Evolutionary conservation across 2,888 invertebrate genomes (phyloP), one percentile per base, ranked within the genome.

Genomic region (Odontomyia ornata): DNA sequence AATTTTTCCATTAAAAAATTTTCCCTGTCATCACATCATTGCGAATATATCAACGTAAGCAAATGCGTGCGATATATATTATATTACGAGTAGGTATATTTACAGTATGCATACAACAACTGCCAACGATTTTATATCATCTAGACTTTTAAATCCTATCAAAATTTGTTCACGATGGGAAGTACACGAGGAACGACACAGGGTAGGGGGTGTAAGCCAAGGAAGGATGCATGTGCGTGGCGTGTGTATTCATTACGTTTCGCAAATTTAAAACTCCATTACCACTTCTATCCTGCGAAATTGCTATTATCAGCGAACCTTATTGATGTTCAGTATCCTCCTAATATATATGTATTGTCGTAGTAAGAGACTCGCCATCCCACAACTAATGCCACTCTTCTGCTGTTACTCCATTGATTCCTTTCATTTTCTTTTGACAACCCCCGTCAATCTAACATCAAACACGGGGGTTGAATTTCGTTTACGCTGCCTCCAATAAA

Each of bases 1-100:
- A 62, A 52, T 64, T 62, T 47, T 75, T 64, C 75, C 75, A 75
- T 75, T 75, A 75, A 75, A 72, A 43, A 64, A 27, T 64, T 75
- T 56, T 28, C 47, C 47, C 25, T 75, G 64, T 75, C 75, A 75
- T 43, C 36, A 18, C 25, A 65, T 4, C 52, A 9, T 18, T 43
- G n/a, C n/a, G 36, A 36, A 9, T 15, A 52, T 18, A n/a, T 52
- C 7, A 4, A 52, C 13, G 7, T 15, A 4, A 18, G 52, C 15
- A 52, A 52, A 52, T 52, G 13, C 13, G 18, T 52, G 13, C 36
- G 36, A 36, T 36, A 36, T 36, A 36, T n/a, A n/a, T n/a, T n/a
- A n/a, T n/a, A n/a, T n/a, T n/a, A n/a, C n/a, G n/a, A n/a, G n/a
- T n/a, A n/a, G n/a, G 9, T 36, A 36, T 36, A 36, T 36, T 36